Evolutionary conservation across 1,140 invertebrate genomes (phyloP), one percentile per base, ranked within the genome.

Genomic region (Cotesia vestalis): DNA sequence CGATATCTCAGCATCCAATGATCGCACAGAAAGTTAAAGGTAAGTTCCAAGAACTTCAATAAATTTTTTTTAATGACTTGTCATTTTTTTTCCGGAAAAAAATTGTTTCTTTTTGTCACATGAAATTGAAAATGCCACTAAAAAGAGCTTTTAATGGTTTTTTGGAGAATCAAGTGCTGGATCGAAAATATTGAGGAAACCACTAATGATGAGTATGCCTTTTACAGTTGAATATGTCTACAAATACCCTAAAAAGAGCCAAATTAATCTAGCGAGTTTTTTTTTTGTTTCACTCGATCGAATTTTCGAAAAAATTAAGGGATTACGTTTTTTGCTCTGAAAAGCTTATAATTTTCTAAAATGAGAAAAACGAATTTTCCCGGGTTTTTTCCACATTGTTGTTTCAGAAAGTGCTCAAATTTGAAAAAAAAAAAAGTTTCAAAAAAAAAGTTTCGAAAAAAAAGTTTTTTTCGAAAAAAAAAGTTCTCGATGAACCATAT

Each of bases 341-440:
- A 27, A 60, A 9, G 57, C 57, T 60, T 6, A 60, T 34, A 20
- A 0, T 35, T 11, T 34, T 20, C 1, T 3, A 35, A 60, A 34
- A 60, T 34, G 57, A 17, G 11, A 60, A 60, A 60, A 60, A 3
- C 1, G 3, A 55, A 1, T 55, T 12, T 55, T 17, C 17, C 14
- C 3, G 12, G 12, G 52, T 2, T 1, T 55, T 12, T 9, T 17
- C 1, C 52, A n/a, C 0, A 55, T 55, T 2, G 6, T 55, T 12
- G 4, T 55, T 17, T 1, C 11, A n/a, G 3, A 55, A 1, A 55
- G 14, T 55, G 52, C 14, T 55, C 3, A 55, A 46, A 71, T 17
- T 52, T 12, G 17, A n/a, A 71, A 34, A 63, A 69, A 36, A 36
- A 46, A 51, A n/a, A n/a, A n/a, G n/a, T n/a, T n/a, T n/a, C n/a